Base-by-base conservation (phyloP, 2,888 invertebrate species). In the Erynnis tages region DNA sequence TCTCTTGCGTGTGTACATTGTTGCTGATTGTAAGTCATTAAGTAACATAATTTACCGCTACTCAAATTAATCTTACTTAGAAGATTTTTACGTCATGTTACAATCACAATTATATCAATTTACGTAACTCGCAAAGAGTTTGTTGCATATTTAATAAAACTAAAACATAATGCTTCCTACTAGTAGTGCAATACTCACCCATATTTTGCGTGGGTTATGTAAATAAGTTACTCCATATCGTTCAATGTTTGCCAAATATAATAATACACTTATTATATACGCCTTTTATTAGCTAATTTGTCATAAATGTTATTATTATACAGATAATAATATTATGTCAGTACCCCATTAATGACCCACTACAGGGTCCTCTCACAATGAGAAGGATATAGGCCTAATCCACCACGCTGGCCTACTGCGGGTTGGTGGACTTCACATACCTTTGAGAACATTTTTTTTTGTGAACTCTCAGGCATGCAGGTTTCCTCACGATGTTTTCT, bases 21-120 rank as follows among this genome's bases (percentile, higher is more conserved):
- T 47, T 27, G 29, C 19, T 13, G 35, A 11, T 38, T 40, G 38
- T 30, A n/a, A 16, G 23, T 14, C 23, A 37, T 40, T 48, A 45
- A 34, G 48, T 40, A 40, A 23, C 38, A 17, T 40, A 32, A 48
- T 48, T 40, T 23, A 10, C 32, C 32, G 32, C 23, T 40, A 23
- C 30, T 40, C 38, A 48, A 40, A 40, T 48, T 16, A 21, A 48
- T 40, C 30, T 40, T n/a, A n/a, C n/a, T n/a, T 32, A 7, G 23
- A 30, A 17, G 37, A 38, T 37, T 19, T 23, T 47, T 19, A 32
- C 27, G 13, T 48, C 40, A 8, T 16, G 23, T 16, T 46, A 46
- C 35, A 46, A 35, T 46, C 8, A 23, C 16, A 37, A 48, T 35
- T 46, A 37, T 37, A 46, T 37, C 17, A 46, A 14, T 32, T 48